A percentile compares a stretch with the other conserved stretches of the same genome.
Evolutionary conservation across 2,113 vertebrate genomes (phyloP).

Genomic region (Chaetodon auriga): DNA sequence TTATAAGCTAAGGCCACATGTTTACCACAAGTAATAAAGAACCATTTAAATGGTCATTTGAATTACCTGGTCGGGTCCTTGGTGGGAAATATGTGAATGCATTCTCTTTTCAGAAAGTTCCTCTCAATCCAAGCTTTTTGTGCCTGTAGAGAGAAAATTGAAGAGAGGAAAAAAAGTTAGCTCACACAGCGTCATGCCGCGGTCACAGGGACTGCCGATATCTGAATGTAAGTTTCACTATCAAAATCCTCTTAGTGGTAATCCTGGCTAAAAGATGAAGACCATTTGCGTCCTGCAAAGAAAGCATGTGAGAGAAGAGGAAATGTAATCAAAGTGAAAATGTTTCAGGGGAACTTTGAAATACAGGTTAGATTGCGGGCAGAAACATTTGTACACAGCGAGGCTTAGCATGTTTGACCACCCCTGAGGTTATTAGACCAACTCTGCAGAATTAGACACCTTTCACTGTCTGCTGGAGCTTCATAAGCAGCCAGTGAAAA

Average conservation of each 20-base stretch:
- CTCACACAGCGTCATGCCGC: neutral
- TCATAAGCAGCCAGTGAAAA: conserved; percentile 55
- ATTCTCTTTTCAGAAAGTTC: conserved; percentile 95
- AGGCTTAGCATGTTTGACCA: neutral
- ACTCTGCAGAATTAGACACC: conserved; percentile 16
- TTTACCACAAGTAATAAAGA: neutral
- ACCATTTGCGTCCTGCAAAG: conserved; percentile 5
- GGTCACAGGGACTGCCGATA: neutral
- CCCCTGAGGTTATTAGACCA: conserved; percentile 47
- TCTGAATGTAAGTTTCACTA: conserved; percentile 69
- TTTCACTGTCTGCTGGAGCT: conserved; percentile 36
- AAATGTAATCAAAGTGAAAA: conserved; percentile 1
- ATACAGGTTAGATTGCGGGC: neutral
- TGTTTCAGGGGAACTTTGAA: neutral
- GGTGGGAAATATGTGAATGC: conserved; percentile 89
- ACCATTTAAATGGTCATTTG: neutral
- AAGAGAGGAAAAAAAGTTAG: neutral
- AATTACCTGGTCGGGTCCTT: conserved; percentile 92
- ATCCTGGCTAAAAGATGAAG: conserved; percentile 74
- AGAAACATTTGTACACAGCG: neutral
- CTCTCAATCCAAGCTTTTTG: conserved; percentile 96
- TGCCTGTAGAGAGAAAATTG: conserved; percentile 81
- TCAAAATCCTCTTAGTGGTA: conserved; percentile 83
- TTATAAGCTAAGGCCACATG: neutral
- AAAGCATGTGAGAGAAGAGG: neutral